These are phyloP conservation scores for Fissipunctia ypsillon DNA, from an alignment of 2,888 invertebrate genomes.

Conservation along the genomic window DNA sequence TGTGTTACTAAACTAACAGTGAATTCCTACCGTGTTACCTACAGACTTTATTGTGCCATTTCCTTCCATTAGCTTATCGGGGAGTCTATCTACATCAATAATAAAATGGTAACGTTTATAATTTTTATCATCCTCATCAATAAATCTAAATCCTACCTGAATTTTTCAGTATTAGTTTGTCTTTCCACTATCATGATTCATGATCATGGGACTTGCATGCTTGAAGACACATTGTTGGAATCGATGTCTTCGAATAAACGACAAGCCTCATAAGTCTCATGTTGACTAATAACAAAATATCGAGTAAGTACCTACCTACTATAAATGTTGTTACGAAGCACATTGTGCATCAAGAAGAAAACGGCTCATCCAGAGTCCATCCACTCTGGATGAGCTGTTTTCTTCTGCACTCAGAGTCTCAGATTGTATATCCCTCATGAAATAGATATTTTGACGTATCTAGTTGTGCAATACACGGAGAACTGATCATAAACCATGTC, in stretches of 20 bases:
- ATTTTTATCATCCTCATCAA: not conserved
- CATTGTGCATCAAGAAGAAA: no score
- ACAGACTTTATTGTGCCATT: slow-evolving; percentile 42
- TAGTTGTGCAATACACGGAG: no score
- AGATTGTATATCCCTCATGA: not conserved
- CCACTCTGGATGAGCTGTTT: not conserved
- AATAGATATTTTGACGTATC: not conserved
- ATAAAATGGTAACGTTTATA: slow-evolving; percentile 20
- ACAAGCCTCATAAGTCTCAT: not conserved
- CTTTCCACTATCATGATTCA: no score
- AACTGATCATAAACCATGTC: no score
- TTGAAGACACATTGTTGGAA: not conserved
- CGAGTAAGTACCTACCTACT: no score
- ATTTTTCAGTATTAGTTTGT: no score
- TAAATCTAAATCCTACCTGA: not conserved
- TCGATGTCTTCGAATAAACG: not conserved
- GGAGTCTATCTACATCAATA: slow-evolving; percentile 10
- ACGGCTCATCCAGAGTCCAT: no score
- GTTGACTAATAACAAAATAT: not conserved
- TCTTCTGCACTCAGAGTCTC: not conserved
- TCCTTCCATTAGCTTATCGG: slow-evolving; percentile 37
- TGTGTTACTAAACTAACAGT: slow-evolving; percentile 28
- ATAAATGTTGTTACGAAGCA: no score
- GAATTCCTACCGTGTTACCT: slow-evolving; percentile 31
- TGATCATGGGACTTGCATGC: not conserved